Percentiles rank a stretch among this genome's conserved stretches.
Evolutionary conservation across 2,797 vertebrate species (phyloP).

Genomic region (Takifugu rubripes): DNA sequence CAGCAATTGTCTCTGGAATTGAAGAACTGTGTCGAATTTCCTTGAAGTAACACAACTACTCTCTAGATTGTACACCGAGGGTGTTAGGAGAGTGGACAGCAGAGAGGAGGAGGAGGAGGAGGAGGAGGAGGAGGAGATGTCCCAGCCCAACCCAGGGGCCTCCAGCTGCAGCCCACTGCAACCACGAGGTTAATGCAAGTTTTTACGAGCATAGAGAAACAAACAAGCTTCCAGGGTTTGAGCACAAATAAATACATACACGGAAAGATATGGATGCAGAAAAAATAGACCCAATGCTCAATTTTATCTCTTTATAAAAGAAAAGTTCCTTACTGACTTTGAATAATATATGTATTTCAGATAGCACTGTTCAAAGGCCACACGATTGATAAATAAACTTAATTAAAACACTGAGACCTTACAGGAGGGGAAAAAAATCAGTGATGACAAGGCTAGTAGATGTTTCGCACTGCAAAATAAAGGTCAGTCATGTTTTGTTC

Average conservation of each 20-base stretch:
- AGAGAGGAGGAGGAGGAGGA: constrained; percentile 15
- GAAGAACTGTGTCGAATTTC: constrained; percentile 1
- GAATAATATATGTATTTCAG: too few species aligned
- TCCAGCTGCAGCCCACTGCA: constrained; percentile 17
- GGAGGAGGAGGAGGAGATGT: neutral
- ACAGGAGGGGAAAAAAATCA: too few species aligned
- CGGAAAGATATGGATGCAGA: neutral
- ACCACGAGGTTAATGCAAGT: constrained; percentile 50
- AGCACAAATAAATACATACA: constrained; percentile 1
- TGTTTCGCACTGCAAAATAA: too few species aligned
- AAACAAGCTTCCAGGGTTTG: constrained; percentile 6
- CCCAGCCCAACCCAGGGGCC: too few species aligned
- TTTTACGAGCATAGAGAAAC: constrained; percentile 16
- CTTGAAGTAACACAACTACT: constrained; percentile 10
- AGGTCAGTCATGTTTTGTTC: too few species aligned
- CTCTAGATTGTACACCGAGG: constrained; percentile 10
- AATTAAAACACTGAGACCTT: too few species aligned
- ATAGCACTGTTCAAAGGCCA: too few species aligned
- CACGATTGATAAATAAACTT: too few species aligned
- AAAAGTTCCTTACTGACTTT: too few species aligned
- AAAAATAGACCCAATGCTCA: constrained; percentile 5
- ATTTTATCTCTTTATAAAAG: constrained; percentile 5
- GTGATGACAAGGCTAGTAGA: too few species aligned
- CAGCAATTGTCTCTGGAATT: constrained; percentile 1
- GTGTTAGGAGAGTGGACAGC: constrained; percentile 8